Evolutionary conservation across 2,797 vertebrate species (phyloP), one percentile per base, ranked within the genome.

Genomic region (Falco rusticolus): DNA sequence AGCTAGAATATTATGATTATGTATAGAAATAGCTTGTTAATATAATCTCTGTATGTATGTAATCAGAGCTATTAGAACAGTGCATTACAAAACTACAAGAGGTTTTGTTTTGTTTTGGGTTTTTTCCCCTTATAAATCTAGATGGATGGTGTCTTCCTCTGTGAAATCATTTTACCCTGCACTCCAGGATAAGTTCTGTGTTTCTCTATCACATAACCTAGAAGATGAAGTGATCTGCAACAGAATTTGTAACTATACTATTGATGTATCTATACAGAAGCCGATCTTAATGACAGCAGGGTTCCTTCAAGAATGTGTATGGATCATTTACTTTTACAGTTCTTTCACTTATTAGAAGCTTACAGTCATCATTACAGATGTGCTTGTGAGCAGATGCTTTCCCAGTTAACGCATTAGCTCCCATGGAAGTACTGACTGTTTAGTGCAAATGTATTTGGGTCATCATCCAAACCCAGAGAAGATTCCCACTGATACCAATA

Each of bases 141-240:
- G 37, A n/a, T 83, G 47, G n/a, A 71, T 95, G 54, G 75, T 61
- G 34, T 8, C 29, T 93, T 93, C 66, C 53, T 78, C 54, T 51
- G 24, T 33, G 33, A 87, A 87, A 78, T 60, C 15, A 45, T 91
- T 96, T 90, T 65, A 85, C 89, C 65, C 64, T 79, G 14, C 56
- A 76, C 34, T 89, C 59, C 37, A 77, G 61, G 82, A 82, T 80
- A 95, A 84, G 51, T 78, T 85, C 82, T 89, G 43, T 86, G 78
- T 97, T 92, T 31, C 61, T 80, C 34, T 78, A 66, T 70, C 25
- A 47, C 5, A n/a, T 94, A 93, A 91, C 63, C 77, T 92, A 93
- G 93, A 97, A 81, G 72, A 94, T 88, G 47, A 97, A 96, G 90
- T 89, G 63, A 92, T 89, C 82, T 80, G 66, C 94, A 94, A 29